These are phyloP conservation scores for Forbesichthys papilliferus DNA, from an alignment of 2,113 vertebrate species.

Conservation along the genomic window DNA sequence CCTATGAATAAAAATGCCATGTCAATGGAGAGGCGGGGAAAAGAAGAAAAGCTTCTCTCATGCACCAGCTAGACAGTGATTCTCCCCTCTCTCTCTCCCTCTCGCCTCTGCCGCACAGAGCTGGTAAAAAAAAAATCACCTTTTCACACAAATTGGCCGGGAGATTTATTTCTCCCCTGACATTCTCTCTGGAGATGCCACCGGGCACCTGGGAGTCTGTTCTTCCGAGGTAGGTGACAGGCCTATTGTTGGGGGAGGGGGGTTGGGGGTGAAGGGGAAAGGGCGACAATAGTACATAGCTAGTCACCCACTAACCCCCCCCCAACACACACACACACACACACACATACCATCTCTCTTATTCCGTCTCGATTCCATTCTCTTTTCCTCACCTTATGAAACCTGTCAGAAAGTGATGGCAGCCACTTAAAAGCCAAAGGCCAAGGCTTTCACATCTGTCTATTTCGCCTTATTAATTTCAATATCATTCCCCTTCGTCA, in stretches of 20 bases:
- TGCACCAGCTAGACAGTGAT: constrained; percentile 60
- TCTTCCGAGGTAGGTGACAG: constrained; percentile 70
- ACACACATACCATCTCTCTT: neutral
- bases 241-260: constrained; percentile 64
- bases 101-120: constrained; percentile 55
- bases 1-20: constrained; percentile 73
- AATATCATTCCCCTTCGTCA: constrained; percentile 48
- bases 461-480: constrained; percentile 63
- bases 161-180: constrained; percentile 72
- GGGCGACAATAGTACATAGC: constrained; percentile 43
- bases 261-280: too few species aligned
- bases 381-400: constrained; percentile 38
- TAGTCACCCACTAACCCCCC: constrained; percentile 50
- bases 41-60: constrained; percentile 60
- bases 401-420: constrained; percentile 53
- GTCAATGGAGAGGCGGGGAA: constrained; percentile 58
- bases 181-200: constrained; percentile 73
- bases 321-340: neutral
- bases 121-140: constrained; percentile 70
- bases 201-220: constrained; percentile 62
- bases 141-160: constrained; percentile 75
- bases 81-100: constrained; percentile 35
- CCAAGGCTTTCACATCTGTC: constrained; percentile 40
- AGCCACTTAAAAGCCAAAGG: constrained; percentile 63
- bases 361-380: constrained; percentile 3